phyloP scores from a whole-genome alignment of 2,113 vertebrate species.

The Ailuropoda melanoleuca region DNA sequence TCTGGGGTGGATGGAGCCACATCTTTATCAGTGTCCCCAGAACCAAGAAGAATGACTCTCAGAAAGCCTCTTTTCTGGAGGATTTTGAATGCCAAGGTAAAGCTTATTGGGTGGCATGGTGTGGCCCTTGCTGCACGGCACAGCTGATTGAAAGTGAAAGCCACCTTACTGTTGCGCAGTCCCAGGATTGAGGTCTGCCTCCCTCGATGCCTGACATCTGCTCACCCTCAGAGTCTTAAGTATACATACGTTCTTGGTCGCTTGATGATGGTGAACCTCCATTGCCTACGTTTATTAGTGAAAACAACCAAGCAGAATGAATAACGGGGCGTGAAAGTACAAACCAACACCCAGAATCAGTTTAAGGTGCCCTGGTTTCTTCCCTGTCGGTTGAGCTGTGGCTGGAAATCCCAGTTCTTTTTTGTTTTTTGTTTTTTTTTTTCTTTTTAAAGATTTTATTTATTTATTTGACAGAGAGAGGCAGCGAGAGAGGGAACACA shows the following conservation, averaged over 20 bases:
- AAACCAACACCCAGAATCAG: not conserved
- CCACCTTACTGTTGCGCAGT: not conserved
- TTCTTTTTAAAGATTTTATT: too few species aligned
- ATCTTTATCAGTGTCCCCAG: not conserved
- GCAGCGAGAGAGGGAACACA: too few species aligned
- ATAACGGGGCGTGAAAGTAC: too few species aligned
- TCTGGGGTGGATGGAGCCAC: not conserved
- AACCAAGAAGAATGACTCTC: not conserved
- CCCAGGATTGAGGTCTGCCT: not conserved
- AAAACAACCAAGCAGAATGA: not conserved
- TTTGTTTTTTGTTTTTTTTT: too few species aligned
- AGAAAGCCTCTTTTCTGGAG: not conserved
- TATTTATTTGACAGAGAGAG: too few species aligned
- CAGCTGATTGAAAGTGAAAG: not conserved
- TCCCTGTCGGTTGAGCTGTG: not conserved
- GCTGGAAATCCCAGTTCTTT: not conserved
- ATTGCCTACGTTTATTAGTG: not conserved
- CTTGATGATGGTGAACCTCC: fast-evolving
- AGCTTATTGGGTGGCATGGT: too few species aligned
- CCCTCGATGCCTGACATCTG: fast-evolving
- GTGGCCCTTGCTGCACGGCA: not conserved
- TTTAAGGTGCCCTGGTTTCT: not conserved
- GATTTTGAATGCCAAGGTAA: not conserved
- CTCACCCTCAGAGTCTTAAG: not conserved
- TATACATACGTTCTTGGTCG: fast-evolving